Conservation (phyloP, 2,113 vertebrate genomes). For the Phycodurus eques region DNA sequence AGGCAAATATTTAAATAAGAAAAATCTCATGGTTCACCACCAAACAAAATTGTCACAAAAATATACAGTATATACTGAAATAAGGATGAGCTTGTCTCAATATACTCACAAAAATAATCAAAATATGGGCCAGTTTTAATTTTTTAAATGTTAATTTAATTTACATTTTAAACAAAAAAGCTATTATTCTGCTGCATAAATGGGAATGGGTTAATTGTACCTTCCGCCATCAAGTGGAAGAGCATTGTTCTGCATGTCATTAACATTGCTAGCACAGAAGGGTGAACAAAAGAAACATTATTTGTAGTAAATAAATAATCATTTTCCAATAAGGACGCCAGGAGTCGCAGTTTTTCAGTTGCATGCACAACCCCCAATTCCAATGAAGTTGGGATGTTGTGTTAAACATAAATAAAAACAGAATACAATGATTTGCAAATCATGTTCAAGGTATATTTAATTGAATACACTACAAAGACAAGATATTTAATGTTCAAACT, state of each 20-base stretch:
- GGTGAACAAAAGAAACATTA: neutral
- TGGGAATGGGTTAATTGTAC: neutral
- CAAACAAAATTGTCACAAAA: neutral
- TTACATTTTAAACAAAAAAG: neutral
- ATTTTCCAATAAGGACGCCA: neutral
- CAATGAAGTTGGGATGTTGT: too few relatives aligned
- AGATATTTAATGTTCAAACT: too few relatives aligned
- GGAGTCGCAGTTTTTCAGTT: neutral
- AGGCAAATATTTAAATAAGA: neutral
- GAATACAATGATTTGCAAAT: too few relatives aligned
- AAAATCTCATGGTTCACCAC: neutral
- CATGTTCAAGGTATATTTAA: too few relatives aligned
- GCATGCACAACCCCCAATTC: too few relatives aligned
- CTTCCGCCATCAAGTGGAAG: neutral
- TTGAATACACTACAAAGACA: too few relatives aligned
- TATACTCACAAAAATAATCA: too few relatives aligned
- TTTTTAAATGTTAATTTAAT: neutral
- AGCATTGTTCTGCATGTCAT: neutral
- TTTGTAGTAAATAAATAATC: too few relatives aligned
- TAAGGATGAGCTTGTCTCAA: neutral
- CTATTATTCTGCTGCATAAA: neutral
- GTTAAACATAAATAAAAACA: too few relatives aligned
- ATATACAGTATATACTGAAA: neutral
- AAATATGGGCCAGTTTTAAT: neutral
- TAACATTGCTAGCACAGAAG: neutral